Percentiles rank a stretch among this genome's conserved stretches.
These are phyloP conservation scores for Biston stratarius DNA, from an alignment of 2,888 invertebrate species.

Conservation along the genomic window DNA sequence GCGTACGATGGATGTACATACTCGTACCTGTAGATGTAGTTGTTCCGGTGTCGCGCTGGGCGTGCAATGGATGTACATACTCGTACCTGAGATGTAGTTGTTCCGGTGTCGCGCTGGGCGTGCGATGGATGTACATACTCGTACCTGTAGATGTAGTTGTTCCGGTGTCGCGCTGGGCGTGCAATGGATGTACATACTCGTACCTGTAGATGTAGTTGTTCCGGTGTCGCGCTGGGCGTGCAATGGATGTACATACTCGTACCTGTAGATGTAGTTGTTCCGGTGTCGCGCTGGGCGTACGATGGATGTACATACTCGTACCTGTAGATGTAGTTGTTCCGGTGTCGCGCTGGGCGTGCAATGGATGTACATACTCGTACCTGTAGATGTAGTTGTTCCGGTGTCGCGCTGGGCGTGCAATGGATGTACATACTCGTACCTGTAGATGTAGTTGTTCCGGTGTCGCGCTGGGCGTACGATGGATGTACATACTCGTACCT, in stretches of 20 bases:
- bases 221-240: conserved; percentile 47
- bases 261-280: conserved; percentile 56
- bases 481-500: conserved; percentile 46
- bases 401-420: conserved; percentile 47
- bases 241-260: neutral
- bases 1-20: conserved; percentile 28
- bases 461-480: conserved; percentile 47
- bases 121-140: conserved; percentile 12
- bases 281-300: conserved; percentile 47
- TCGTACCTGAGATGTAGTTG: conserved; percentile 57
- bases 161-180: conserved; percentile 47
- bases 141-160: conserved; percentile 57
- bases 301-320: conserved; percentile 31
- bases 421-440: conserved; percentile 42
- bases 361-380: conserved; percentile 40
- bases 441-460: conserved; percentile 51
- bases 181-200: neutral
- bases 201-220: conserved; percentile 56
- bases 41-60: conserved; percentile 49
- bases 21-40: conserved; percentile 54
- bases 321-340: conserved; percentile 54
- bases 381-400: conserved; percentile 52
- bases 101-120: conserved; percentile 45
- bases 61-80: conserved; percentile 21
- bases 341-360: conserved; percentile 48